Conservation (phyloP, 2,797 vertebrate genomes). For the Phaenicophaeus curvirostris region DNA sequence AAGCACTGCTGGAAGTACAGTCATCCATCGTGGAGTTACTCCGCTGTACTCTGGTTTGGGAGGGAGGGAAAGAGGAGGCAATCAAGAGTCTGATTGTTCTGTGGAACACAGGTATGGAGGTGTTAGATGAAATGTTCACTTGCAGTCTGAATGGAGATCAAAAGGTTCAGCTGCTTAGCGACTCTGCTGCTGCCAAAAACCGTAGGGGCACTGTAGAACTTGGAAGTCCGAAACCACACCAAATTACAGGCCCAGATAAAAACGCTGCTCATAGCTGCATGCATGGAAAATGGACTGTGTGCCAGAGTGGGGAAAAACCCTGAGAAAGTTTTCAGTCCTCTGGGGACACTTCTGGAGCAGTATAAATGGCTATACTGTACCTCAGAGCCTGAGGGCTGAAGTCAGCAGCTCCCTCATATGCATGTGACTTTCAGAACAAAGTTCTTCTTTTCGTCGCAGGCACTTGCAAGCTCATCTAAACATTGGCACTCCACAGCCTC, state of each 20-base stretch:
- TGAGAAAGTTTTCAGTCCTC: background rate
- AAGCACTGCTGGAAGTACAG: slow-evolving; percentile 31
- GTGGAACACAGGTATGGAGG: slow-evolving; percentile 21
- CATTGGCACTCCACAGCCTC: background rate
- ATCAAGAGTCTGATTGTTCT: slow-evolving; percentile 52
- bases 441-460: background rate
- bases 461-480: background rate
- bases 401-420: background rate
- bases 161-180: background rate
- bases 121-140: slow-evolving; percentile 32
- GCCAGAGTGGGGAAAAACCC: background rate
- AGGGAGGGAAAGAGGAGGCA: background rate
- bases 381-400: background rate
- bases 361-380: background rate
- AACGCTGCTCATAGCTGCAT: background rate
- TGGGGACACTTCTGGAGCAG: background rate
- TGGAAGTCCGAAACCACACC: background rate
- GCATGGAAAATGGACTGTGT: background rate
- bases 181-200: slow-evolving; percentile 27
- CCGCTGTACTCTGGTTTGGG: background rate
- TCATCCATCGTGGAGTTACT: slow-evolving; percentile 19
- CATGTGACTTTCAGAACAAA: slow-evolving; percentile 17
- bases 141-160: background rate
- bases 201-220: background rate
- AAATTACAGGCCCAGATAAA: slow-evolving; percentile 14